Evolutionary conservation across 2,888 invertebrate genomes (phyloP), one percentile per base, ranked within the genome.

Genomic region (Hermaeophaga mercurialis): DNA sequence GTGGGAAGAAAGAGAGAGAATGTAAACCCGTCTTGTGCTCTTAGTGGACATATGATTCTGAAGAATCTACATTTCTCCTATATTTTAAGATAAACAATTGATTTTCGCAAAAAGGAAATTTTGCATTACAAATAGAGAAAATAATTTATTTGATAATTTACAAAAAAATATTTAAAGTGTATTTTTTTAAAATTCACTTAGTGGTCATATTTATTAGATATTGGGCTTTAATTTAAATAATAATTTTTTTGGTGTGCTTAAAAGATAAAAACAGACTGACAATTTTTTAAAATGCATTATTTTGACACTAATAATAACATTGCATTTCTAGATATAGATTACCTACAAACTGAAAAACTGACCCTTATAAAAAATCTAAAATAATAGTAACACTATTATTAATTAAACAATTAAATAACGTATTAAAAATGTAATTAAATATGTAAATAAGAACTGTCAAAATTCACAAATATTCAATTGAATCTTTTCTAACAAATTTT

Each of bases 11-110:
- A 49, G 54, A 54, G 65, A 64, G 63, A 65, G 59, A 58, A 49
- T 28, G 49, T 24, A 39, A 49, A 61, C 50, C 31, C 54, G 45
- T 58, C 52, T 7, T 18, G 12, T 19, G 39, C 19, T 17, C 15
- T 36, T 17, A 11, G 14, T 1, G 44, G 44, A 49, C 61, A 62
- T 61, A 58, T 65, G 64, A 56, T 61, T 55, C 49, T 52, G 47
- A 24, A 48, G 47, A 54, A 54, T 60, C 46, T 50, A 50, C 59
- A 61, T 64, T 64, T 62, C 64, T 60, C 60, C 47, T 36, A 7
- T 17, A 14, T 36, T n/a, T 11, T 18, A 12, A 12, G 17, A 5
- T 34, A 49, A 31, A 31, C 36, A 34, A n/a, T 33, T 24, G 18
- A 15, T 36, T 58, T 56, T 19, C 61, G 34, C 61, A 58, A 58